Base-by-base conservation (phyloP, 2,113 vertebrate species). In the Forbesichthys papilliferus region DNA sequence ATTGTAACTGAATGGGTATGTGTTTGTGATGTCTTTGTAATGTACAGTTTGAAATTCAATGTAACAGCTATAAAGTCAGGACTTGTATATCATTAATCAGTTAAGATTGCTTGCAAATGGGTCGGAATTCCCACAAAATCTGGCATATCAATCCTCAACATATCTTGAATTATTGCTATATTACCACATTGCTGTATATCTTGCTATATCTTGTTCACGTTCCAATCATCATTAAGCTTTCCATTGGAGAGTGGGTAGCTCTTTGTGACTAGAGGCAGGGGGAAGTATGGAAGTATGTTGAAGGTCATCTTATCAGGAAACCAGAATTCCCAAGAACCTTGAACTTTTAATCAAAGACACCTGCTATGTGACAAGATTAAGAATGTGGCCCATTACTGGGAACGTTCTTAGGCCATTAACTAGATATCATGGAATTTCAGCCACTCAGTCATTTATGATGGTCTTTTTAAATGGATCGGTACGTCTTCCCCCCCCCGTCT, bases 391-490 rank as follows among this genome's bases (percentile, higher is more conserved):
- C 9, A 0, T 56, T 66, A 12, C 46, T 66, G 10, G 51, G 54
- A 52, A 46, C 65, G 1, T 53, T 16, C 10, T 4, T 0, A 61
- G 16, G 72, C 71, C 63, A 65, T 67, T 46, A 71, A 46, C 55
- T 64, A 46, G 51, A 46, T 42, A 42, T 42, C 63, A 51, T 20
- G 52, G 67, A 68, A 54, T 73, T 5, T 53, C 52, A 20, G 20
- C 20, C 20, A 20, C 20, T 20, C 20, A 81, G 81, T 86, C 66
- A 80, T 83, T 66, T 6, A 0, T 20, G 10, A 11, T 9, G 54
- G 69, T 64, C 27, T 13, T 58, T 70, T 42, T 42, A 73, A 68
- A 76, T 75, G 72, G 75, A 89, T 80, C 69, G 67, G 68, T 71
- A 73, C 75, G 80, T 78, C 27, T 78, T 82, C 77, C 18, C 54